Evolutionary conservation across 2,797 vertebrate species (phyloP).

Genomic region (Oreochromis mossambicus): DNA sequence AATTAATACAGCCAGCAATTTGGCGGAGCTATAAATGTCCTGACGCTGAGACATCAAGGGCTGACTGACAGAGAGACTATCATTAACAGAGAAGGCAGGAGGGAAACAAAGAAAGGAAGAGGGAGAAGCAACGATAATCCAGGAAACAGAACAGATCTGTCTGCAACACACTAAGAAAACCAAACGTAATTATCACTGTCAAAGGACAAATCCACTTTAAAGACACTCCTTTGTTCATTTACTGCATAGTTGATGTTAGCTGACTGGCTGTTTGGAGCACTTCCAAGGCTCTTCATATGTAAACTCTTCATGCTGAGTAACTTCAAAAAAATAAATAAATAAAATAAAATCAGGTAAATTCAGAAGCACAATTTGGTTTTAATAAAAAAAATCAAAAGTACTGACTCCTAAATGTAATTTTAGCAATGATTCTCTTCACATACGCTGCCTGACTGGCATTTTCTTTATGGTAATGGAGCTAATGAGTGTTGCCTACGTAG

Average conservation of each 20-base stretch:
- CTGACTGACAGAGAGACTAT: neutral
- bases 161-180: neutral
- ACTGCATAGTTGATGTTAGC: neutral
- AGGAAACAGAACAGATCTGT: neutral
- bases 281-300: neutral
- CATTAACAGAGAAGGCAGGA: neutral
- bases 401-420: neutral
- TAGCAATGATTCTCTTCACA: neutral
- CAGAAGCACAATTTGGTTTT: neutral
- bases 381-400: neutral
- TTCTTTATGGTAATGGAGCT: neutral
- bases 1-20: slow-evolving; percentile 79
- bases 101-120: neutral
- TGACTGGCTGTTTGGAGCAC: neutral
- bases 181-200: neutral
- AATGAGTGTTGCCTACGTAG: neutral
- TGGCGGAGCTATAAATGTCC: slow-evolving; percentile 69
- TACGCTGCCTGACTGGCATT: neutral
- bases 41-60: slow-evolving; percentile 10
- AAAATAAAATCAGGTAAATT: neutral
- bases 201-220: neutral
- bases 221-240: neutral
- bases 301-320: neutral
- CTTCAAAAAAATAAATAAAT: neutral
- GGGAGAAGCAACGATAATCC: neutral